Evolutionary conservation across 1,140 invertebrate species (phyloP), one percentile per base, ranked within the genome.

Genomic region (Leptopilina clavipes): DNA sequence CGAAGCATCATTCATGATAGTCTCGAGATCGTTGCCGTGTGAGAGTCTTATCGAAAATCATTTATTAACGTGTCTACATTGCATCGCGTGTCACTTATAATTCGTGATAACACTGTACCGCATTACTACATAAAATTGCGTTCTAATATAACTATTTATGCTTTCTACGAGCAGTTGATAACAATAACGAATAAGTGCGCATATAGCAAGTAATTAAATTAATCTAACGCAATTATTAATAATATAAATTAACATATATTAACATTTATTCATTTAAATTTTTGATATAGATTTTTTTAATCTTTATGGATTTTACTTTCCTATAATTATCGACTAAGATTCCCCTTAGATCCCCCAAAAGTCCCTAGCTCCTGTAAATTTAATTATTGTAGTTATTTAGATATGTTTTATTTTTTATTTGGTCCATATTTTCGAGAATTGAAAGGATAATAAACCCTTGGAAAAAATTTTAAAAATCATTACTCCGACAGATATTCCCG

Each of bases 101-200:
- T 59, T 59, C 19, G 9, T 10, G 56, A 59, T 59, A 59, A 25
- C 6, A 31, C 6, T 3, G 56, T 59, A 11, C 56, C 56, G 18
- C 56, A 59, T 59, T 59, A 59, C 56, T 59, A 11, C 56, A 59
- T 59, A 25, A 31, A 59, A 59, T 59, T 59, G 56, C 56, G 56
- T 59, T 59, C 22, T 14, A 59, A 25, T 59, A 31, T 59, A 59
- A 59, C 56, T 59, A n/a, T 59, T 25, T 59, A 59, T 25, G 19
- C 56, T 59, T 25, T 56, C 54, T 56, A 56, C 12, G 19, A 25
- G 56, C 25, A n/a, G n/a, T 59, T 59, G 22, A 59, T 59, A 59
- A 59, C 22, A 59, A 22, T 59, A 19, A 59, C 56, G 56, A 59
- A 25, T 59, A 59, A 59, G n/a, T 25, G 25, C 25, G 11, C 45